Conservation (phyloP, 2,113 vertebrate species). For the Daboia siamensis region DNA sequence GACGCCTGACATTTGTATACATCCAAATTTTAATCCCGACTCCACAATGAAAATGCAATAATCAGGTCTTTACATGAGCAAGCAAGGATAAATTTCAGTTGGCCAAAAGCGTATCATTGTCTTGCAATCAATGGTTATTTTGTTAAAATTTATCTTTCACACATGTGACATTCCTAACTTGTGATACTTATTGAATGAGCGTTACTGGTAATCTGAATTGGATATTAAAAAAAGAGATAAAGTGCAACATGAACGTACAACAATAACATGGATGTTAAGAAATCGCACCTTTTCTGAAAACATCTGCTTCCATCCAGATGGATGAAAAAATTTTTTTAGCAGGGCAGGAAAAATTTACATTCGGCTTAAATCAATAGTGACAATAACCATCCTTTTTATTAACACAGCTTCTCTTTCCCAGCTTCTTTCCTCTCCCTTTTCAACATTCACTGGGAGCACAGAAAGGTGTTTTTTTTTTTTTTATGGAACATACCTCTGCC, state of each 20-base stretch:
- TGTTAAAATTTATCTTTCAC: background rate
- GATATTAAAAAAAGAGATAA: conserved; percentile 27
- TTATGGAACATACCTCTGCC: background rate
- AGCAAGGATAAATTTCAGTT: background rate
- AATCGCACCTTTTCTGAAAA: background rate
- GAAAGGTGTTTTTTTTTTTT: background rate
- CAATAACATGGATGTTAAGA: conserved; percentile 16
- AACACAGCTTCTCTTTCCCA: background rate
- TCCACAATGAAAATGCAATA: background rate
- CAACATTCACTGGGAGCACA: background rate
- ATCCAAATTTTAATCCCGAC: background rate
- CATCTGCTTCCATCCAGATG: conserved; percentile 22
- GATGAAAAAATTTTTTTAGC: conserved; percentile 28
- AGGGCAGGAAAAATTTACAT: conserved; percentile 1
- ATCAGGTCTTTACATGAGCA: background rate
- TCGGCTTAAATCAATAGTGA: conserved; percentile 4
- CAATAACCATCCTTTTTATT: background rate
- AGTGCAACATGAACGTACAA: conserved; percentile 20
- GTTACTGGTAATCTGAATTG: background rate
- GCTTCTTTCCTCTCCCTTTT: background rate
- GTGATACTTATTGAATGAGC: background rate
- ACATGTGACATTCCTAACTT: background rate
- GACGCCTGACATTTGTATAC: background rate
- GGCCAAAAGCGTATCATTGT: background rate
- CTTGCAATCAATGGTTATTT: background rate